Evolutionary conservation across 1,140 invertebrate genomes (phyloP), one percentile per base, ranked within the genome.

Genomic region (Dermatophagoides farinae): DNA sequence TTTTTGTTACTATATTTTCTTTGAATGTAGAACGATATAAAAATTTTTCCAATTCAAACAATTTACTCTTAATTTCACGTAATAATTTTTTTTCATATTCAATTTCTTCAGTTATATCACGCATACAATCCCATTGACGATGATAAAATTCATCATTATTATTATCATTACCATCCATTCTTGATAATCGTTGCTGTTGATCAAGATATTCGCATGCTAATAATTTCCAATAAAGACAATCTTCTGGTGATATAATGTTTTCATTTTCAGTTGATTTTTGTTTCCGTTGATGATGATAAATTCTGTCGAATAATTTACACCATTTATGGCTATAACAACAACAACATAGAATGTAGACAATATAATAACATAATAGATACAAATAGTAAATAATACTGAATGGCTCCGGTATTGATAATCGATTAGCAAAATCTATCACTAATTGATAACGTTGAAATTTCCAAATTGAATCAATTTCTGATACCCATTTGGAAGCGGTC

Each of bases 381-480:
- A 70, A 37, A 51, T 70, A 71, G 47, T 67, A 67, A 46, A 73
- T 51, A 23, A 72, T 41, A 39, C 67, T 71, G 1, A 73, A 65
- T 1, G 73, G 73, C 22, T 68, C 63, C 1, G 69, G 69, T 4
- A 70, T 23, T 22, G 66, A 57, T 39, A 70, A 65, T n/a, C 73
- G 65, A 40, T 71, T 70, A 14, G 71, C 71, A 65, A 75, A 75
- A 61, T 75, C 73, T 11, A 72, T 65, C 14, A 75, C 70, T 22
- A 75, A 63, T 16, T 68, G 67, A 46, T 75, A 75, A 44, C 74
- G 67, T 62, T 75, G 73, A 62, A 69, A 75, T 64, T 74, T 74
- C 74, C 74, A 75, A 39, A 73, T 72, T n/a, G 67, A 66, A 55
- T 71, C 68, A 11, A 72, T 71, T 59, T 72, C 68, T 8, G 67